phyloP scores from a whole-genome alignment of 1,140 invertebrate genomes.

The Drosophila guanche region DNA sequence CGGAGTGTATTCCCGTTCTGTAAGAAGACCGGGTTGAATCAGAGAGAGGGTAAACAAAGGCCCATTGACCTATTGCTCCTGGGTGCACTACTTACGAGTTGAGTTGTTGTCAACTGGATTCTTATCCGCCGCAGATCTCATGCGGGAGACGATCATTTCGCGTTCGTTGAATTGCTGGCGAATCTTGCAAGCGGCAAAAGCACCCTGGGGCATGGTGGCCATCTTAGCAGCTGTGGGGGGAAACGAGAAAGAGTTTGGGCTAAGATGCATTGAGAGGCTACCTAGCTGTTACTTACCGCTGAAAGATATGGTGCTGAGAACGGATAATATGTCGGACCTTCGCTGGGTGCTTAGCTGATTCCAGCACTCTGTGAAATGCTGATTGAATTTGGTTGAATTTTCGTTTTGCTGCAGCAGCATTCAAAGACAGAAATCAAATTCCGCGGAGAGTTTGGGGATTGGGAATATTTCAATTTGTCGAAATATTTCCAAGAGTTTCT shows the following conservation, averaged over 20 bases:
- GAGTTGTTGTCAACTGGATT: slow-evolving; percentile 53
- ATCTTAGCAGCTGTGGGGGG: slow-evolving; percentile 59
- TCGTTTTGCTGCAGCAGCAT: slow-evolving; percentile 56
- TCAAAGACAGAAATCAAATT: slow-evolving; percentile 45
- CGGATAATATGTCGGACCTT: slow-evolving; percentile 20
- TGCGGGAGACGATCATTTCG: slow-evolving; percentile 74
- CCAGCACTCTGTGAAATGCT: slow-evolving; percentile 45
- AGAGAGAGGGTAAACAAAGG: neutral
- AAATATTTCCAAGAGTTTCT: slow-evolving; percentile 17
- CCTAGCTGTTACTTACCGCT: slow-evolving; percentile 34
- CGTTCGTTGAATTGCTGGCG: slow-evolving; percentile 84
- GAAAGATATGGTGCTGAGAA: slow-evolving; percentile 35
- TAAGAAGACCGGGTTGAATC: slow-evolving; percentile 35
- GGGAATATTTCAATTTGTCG: slow-evolving; percentile 25
- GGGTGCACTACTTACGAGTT: slow-evolving; percentile 52
- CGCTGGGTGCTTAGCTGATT: slow-evolving; percentile 32
- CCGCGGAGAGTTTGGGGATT: neutral
- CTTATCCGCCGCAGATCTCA: slow-evolving; percentile 72
- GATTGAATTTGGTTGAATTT: slow-evolving; percentile 48
- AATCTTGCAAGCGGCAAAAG: slow-evolving; percentile 85
- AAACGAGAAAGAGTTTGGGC: neutral
- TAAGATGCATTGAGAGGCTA: neutral
- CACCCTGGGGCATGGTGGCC: slow-evolving; percentile 85
- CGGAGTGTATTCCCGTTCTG: slow-evolving; percentile 85
- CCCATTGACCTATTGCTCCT: neutral